Evolutionary conservation across 2,797 vertebrate species (phyloP), one percentile per base, ranked within the genome.

Genomic region (Eidolon dupreanum): DNA sequence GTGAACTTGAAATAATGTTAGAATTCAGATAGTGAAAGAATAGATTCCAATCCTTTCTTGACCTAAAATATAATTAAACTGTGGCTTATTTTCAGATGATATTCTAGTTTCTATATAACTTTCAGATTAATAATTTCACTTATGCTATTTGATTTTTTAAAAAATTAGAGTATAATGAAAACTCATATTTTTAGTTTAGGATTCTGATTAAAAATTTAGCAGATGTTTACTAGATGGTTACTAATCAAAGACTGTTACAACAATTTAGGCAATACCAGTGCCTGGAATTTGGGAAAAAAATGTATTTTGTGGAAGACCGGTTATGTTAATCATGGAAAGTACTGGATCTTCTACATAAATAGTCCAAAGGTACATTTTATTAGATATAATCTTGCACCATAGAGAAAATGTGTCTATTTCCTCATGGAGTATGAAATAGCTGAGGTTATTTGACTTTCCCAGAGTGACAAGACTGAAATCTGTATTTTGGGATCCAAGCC

Each of bases 241-340:
- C 88, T 95, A 96, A 93, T 88, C 84, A 96, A 88, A 95, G 38
- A 83, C 68, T 92, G 43, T 93, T 95, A 94, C 53, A 90, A 61
- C 0, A 74, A 31, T 68, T 82, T 94, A 82, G 33, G 77, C 57
- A 95, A 75, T 13, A 90, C 36, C 84, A 74, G n/a, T 65, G 46
- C 24, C 38, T 70, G 12, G 6, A 88, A 82, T 24, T 87, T 88
- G 49, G 57, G 81, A 26, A 61, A 46, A 87, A 95, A 96, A 75
- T 84, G 28, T 38, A 31, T 90, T 95, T 95, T 73, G 28, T 90
- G 28, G 38, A 84, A 97, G 41, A 41, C 1, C 26, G 92, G 75
- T 88, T 81, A 70, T 13, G 19, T 41, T 51, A 57, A 31, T 77
- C 33, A 43, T 49, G 59, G 13, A 90, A 88, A 70, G 8, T 87